Base-by-base conservation (phyloP, 2,797 vertebrate species). In the Hirundo rustica region DNA sequence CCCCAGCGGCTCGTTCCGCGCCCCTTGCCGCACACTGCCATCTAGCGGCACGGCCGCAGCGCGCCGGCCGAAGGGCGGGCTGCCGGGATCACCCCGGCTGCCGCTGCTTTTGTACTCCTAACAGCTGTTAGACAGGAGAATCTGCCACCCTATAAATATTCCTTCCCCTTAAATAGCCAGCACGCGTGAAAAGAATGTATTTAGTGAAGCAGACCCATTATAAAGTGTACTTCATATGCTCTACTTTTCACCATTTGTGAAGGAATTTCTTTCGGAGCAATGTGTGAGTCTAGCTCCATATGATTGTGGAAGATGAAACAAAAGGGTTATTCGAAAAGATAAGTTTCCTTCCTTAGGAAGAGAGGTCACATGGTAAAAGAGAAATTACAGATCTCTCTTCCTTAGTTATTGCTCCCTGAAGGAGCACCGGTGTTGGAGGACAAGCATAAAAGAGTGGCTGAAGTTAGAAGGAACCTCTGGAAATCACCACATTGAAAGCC, bases 31-130 rank as follows among this genome's bases (percentile, higher is more conserved):
- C 68, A 81, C 64, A 36, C 94, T 93, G 96, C 95, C 76, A 78
- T 93, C 96, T 96, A 93, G 96, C 55, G 96, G 96, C 27, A 38
- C 71, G 80, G 32, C 71, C 51, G 71, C 42, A 55, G 36, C 74
- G 5, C 50, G 22, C 30, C 25, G 0, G 14, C 4, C 21, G 20
- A 74, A 14, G 16, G 12, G 29, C 74, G 5, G 6, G 9, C 22
- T 17, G 5, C 10, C 16, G 50, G 42, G 27, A 47, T 9, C 32
- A 4, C 29, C 25, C 61, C n/a, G 30, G 42, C 5, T 8, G n/a
- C 40, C 53, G 6, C 32, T 40, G n/a, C 9, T 30, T 88, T 85
- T 78, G 11, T 13, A 21, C 9, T 22, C 48, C 14, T 42, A 53
- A 38, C 6, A 30, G 7, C 55, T 78, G n/a, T 29, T 62, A 5